Base-by-base conservation (phyloP, 2,797 vertebrate genomes). In the Epinephelus coioides region DNA sequence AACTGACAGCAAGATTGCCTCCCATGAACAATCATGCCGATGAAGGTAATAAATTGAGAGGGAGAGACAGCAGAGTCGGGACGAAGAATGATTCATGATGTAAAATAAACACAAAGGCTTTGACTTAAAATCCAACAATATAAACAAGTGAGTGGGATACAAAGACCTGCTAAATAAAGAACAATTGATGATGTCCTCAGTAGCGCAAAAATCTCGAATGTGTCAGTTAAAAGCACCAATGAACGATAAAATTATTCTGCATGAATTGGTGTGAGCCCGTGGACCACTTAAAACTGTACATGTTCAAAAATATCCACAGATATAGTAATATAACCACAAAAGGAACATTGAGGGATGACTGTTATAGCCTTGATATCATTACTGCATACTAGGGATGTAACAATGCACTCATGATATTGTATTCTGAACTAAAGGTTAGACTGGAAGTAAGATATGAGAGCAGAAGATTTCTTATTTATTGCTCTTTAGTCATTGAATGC, bases 161-260 rank as follows among this genome's bases (percentile, higher is more conserved):
- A 62, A 57, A 59, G 23, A 70, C 49, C 59, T 53, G 47, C 34
- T 78, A 12, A 78, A 73, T 73, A 71, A 79, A 76, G 40, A 56
- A 62, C 19, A 81, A 51, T 2, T 50, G 21, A 74, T 51, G 59
- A 59, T 50, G 40, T 76, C 49, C 21, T 44, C 34, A 27, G 49
- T 47, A 25, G n/a, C 6, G 10, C 5, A 23, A 55, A 49, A 44
- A 25, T 59, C 76, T 55, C 55, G 74, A 72, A 56, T 53, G 47
- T 81, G 27, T 30, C 5, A 5, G 27, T 56, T 65, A 44, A 75
- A 82, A 84, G 54, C 15, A 38, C 46, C 60, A 50, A 21, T 59
- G 63, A 44, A 3, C 43, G 49, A 53, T n/a, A 25, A 51, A 62
- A 50, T 54, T 5, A 69, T 25, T 34, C n/a, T 11, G 55, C 21